A percentile compares a stretch with the other conserved stretches of the same genome.
Evolutionary conservation across 2,888 invertebrate species (phyloP).

Genomic region (Siphonodentalium dalli): DNA sequence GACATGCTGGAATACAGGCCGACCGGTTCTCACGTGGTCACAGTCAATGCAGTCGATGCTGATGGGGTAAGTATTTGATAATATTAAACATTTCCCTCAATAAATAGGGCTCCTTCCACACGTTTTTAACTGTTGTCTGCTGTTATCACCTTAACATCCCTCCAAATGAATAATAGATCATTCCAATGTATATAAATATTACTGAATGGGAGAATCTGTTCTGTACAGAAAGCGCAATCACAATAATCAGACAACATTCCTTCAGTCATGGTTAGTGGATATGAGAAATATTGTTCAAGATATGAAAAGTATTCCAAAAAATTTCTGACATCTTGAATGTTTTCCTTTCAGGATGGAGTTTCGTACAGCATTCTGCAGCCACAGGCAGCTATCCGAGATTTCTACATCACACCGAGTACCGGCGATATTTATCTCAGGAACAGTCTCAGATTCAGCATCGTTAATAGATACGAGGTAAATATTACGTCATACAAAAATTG

Average conservation of each 20-base stretch:
- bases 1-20: slow-evolving; percentile 37
- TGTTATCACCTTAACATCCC: too few relatives aligned
- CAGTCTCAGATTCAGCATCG: slow-evolving; percentile 33
- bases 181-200: too few relatives aligned
- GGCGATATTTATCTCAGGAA: slow-evolving; percentile 77
- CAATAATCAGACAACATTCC: too few relatives aligned
- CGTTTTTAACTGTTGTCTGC: too few relatives aligned
- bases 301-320: not conserved
- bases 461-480: slow-evolving; percentile 37
- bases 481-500: too few relatives aligned
- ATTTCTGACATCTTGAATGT: not conserved
- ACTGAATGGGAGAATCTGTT: too few relatives aligned
- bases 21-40: slow-evolving; percentile 31
- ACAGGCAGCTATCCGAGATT: slow-evolving; percentile 69
- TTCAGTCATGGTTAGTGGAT: too few relatives aligned
- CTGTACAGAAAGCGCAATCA: too few relatives aligned
- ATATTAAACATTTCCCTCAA: too few relatives aligned
- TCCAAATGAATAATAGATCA: too few relatives aligned
- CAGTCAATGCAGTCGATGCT: slow-evolving; percentile 39
- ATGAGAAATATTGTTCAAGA: too few relatives aligned
- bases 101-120: too few relatives aligned
- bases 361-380: slow-evolving; percentile 30
- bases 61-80: slow-evolving; percentile 35
- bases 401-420: slow-evolving; percentile 83
- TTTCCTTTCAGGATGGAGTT: slow-evolving; percentile 33